Evolutionary conservation across 2,888 invertebrate genomes (phyloP), one percentile per base, ranked within the genome.

Genomic region (Tachina fera): DNA sequence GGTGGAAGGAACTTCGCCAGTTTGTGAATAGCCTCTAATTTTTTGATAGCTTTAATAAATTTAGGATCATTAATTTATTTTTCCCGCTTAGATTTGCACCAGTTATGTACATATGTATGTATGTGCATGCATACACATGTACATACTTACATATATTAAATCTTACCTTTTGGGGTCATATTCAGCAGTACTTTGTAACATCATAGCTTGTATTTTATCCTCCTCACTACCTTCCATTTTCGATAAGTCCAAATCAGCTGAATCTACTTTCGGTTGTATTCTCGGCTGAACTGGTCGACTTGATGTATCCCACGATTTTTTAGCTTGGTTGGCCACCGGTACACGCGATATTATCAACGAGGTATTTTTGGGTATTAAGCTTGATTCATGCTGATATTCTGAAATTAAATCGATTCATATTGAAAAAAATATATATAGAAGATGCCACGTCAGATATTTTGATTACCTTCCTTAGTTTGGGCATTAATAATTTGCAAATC

Each of bases 141-240:
- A 43, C 6, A 83, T 51, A n/a, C 1, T n/a, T n/a, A 67, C 0
- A 11, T 53, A 41, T 51, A 22, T 10, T 47, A 47, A 51, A 49
- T 13, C 96, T 95, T 95, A 99, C 98, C 98, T 98, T 93, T 98
- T 97, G 87, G 98, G 98, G 93, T 98, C 98, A 94, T 99, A 99
- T 92, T 98, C 98, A 92, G 97, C 96, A 47, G 98, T 98, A 45
- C 99, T 98, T 92, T 99, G 98, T 87, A 97, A 95, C 95, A 99
- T 98, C 97, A 99, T 98, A 87, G 98, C 98, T 92, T 96, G 96
- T 90, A 99, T 98, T 94, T 99, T 99, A 91, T 99, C 99, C 91
- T 98, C 98, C 94, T 99, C 99, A 72, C 97, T 97, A 87, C 97
- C 97, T 94, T 98, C 97, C 93, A 98, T 95, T 93, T 96, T 96